A percentile compares a stretch with the other conserved stretches of the same genome.
These are phyloP conservation scores for Entomobrya multifasciata DNA, from an alignment of 2,888 invertebrate genomes.

Conservation along the genomic window DNA sequence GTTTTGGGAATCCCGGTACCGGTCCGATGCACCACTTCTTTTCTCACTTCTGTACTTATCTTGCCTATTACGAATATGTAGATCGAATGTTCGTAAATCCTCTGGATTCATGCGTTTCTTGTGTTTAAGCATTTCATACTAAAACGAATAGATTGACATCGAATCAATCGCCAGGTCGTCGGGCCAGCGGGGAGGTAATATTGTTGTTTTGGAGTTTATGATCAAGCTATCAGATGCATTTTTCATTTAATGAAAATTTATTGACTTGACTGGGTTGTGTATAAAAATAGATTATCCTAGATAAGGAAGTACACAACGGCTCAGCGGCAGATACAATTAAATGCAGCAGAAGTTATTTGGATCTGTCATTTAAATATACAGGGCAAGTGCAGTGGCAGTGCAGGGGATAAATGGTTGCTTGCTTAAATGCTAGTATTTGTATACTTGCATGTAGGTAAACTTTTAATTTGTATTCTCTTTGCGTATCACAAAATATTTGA, in stretches of 20 bases:
- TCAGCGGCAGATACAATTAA: too few species aligned
- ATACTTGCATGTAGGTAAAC: not conserved
- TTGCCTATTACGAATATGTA: not conserved
- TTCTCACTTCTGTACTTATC: not conserved
- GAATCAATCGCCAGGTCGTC: not conserved
- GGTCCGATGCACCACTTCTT: constrained; percentile 22
- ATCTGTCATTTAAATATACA: too few species aligned
- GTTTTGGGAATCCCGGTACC: constrained; percentile 47
- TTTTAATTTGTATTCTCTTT: not conserved
- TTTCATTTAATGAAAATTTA: not conserved
- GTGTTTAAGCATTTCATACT: not conserved
- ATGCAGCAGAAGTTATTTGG: too few species aligned
- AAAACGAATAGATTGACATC: constrained; percentile 3
- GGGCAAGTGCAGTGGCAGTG: too few species aligned
- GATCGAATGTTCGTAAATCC: not conserved
- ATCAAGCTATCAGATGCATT: not conserved
- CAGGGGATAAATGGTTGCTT: not conserved
- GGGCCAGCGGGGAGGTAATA: not conserved
- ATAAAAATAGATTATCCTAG: not conserved
- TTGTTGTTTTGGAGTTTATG: not conserved
- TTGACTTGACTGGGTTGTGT: not conserved
- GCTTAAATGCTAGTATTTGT: too few species aligned
- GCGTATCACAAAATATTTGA: constrained; percentile 1
- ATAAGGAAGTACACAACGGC: not conserved
- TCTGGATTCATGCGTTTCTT: not conserved